A percentile compares a stretch with the other conserved stretches of the same genome.
Evolutionary conservation across 2,888 invertebrate genomes (phyloP).

Genomic region (Syrista parreyssii): DNA sequence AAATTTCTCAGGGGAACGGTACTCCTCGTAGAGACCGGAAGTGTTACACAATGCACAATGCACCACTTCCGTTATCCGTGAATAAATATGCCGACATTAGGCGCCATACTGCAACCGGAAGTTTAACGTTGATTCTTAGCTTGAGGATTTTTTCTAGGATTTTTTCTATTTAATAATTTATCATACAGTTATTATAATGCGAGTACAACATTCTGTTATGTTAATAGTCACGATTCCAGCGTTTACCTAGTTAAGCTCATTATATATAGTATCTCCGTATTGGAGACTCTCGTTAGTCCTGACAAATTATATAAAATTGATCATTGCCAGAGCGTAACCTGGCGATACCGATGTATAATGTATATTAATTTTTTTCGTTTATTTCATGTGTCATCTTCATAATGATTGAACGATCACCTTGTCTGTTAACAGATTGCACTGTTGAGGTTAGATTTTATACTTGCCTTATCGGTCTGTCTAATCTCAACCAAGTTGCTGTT

Average conservation of each 20-base stretch:
- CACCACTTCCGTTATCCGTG: neutral
- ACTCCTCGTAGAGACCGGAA: conserved; percentile 31
- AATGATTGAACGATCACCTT: neutral
- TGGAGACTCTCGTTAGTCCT: neutral
- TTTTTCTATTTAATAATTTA: neutral
- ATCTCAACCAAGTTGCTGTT: neutral
- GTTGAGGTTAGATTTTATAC: neutral
- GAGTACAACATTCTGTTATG: neutral
- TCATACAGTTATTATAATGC: neutral
- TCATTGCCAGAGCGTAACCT: neutral
- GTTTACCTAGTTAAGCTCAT: neutral
- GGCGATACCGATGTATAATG: neutral
- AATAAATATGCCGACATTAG: conserved; percentile 18
- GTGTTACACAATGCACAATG: conserved; percentile 31
- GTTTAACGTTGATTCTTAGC: neutral
- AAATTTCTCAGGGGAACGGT: conserved; percentile 26
- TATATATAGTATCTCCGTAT: too few relatives aligned
- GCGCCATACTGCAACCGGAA: neutral
- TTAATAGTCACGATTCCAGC: neutral
- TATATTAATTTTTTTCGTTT: neutral
- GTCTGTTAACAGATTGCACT: neutral
- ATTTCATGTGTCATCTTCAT: neutral
- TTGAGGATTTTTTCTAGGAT: neutral
- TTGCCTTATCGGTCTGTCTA: neutral
- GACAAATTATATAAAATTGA: neutral